A percentile compares a stretch with the other conserved stretches of the same genome.
Conservation (phyloP, 2,113 vertebrate genomes). For the Etia nguti region DNA sequence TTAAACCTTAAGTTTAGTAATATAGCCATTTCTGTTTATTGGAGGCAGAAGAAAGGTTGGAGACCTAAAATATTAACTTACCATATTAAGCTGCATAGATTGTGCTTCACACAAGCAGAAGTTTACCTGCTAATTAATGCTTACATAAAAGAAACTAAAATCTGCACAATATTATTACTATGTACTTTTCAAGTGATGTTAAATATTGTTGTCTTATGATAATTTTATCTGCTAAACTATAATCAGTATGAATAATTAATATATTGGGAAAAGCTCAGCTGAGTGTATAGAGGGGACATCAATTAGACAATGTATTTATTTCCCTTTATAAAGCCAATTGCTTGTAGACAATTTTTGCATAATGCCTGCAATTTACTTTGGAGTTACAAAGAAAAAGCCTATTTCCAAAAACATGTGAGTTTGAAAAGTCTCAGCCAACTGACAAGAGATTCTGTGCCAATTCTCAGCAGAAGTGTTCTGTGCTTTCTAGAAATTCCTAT, state of each 20-base stretch:
- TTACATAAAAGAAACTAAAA: background rate
- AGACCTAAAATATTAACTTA: background rate
- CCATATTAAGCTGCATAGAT: background rate
- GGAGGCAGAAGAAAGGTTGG: background rate
- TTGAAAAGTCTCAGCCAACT: background rate
- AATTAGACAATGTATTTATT: background rate
- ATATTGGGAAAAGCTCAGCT: background rate
- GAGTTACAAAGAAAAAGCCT: background rate
- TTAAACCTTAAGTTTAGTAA: background rate
- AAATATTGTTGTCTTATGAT: background rate
- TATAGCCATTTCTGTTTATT: background rate
- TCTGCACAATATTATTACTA: background rate
- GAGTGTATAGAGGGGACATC: background rate
- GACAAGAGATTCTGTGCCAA: background rate
- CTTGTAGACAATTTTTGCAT: background rate
- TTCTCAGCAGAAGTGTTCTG: background rate
- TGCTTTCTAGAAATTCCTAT: background rate
- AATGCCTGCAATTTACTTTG: background rate
- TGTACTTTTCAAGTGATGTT: background rate
- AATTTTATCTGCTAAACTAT: background rate
- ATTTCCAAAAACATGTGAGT: background rate
- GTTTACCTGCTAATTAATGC: background rate
- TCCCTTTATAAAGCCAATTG: background rate
- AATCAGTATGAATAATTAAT: background rate
- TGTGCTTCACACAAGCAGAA: background rate